These are phyloP conservation scores for Pterostichus niger DNA, from an alignment of 2,888 invertebrate species.

Conservation along the genomic window DNA sequence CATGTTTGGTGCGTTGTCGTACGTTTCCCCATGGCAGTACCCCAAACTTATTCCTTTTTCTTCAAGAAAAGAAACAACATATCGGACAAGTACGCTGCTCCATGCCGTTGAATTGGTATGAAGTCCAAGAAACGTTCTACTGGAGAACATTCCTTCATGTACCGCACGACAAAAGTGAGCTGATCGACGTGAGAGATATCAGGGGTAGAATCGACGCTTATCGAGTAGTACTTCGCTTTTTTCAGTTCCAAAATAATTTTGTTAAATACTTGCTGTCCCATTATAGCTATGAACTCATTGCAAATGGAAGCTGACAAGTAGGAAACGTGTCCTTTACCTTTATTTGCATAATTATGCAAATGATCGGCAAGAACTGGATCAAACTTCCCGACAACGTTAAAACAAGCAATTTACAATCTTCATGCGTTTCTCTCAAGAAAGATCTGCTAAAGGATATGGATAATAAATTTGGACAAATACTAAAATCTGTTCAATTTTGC, in stretches of 20 bases:
- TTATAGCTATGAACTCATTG: slow-evolving; percentile 62
- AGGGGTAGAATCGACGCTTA: slow-evolving; percentile 71
- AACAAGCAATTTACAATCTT: too few relatives aligned
- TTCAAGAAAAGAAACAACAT: slow-evolving; percentile 12
- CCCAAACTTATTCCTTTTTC: slow-evolving; percentile 69
- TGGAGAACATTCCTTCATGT: slow-evolving; percentile 69
- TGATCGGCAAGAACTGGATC: slow-evolving; percentile 58
- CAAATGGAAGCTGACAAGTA: slow-evolving; percentile 55
- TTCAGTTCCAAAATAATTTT: slow-evolving; percentile 70
- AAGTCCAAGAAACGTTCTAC: slow-evolving; percentile 71
- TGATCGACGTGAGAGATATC: slow-evolving; percentile 72
- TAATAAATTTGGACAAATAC: too few relatives aligned
- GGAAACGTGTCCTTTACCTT: slow-evolving; percentile 49
- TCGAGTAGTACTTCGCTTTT: slow-evolving; percentile 68
- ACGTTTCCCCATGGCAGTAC: too few relatives aligned
- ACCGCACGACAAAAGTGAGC: slow-evolving; percentile 71
- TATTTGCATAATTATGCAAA: slow-evolving; percentile 68
- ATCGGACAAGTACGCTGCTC: slow-evolving; percentile 70
- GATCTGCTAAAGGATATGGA: too few relatives aligned
- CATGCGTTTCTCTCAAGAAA: too few relatives aligned
- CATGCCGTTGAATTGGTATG: slow-evolving; percentile 70
- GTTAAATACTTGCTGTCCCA: slow-evolving; percentile 68
- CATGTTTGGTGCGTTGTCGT: slow-evolving; percentile 72
- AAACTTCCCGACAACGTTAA: too few relatives aligned
- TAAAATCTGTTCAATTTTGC: too few relatives aligned